Evolutionary conservation across 2,113 vertebrate genomes (phyloP).

Genomic region (Ornithorhynchus anatinus): DNA sequence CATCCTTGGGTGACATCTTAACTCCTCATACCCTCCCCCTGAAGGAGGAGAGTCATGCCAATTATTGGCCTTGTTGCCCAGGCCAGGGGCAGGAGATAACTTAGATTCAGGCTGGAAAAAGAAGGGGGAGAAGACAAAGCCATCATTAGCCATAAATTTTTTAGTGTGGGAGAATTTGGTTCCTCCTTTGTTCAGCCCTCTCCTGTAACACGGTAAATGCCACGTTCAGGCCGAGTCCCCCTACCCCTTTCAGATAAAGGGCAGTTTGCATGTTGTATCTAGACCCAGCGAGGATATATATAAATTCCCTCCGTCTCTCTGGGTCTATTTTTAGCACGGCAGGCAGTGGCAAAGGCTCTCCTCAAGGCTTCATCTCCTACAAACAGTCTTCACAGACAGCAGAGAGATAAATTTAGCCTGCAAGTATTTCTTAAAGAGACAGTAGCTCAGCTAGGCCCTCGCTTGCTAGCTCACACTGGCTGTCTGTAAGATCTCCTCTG

Average conservation of each 20-base stretch:
- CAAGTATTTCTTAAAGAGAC: constrained; percentile 60
- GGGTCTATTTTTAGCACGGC: constrained; percentile 52
- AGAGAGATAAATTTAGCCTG: constrained; percentile 64
- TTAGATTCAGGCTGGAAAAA: too few relatives aligned
- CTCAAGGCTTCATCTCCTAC: constrained; percentile 64
- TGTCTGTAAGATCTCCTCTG: background rate
- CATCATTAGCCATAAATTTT: background rate
- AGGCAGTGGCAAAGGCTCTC: constrained; percentile 61
- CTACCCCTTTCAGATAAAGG: constrained; percentile 25
- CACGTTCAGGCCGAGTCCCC: constrained; percentile 36
- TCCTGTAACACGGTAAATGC: constrained; percentile 48
- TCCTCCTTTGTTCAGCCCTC: constrained; percentile 12
- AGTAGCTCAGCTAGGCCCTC: constrained; percentile 19
- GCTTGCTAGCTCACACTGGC: background rate
- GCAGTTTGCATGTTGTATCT: constrained; percentile 54
- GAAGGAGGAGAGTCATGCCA: background rate
- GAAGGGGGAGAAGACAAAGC: background rate
- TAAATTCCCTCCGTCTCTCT: constrained; percentile 52
- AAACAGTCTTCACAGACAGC: constrained; percentile 63
- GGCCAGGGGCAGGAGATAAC: too few relatives aligned
- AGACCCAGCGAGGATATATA: constrained; percentile 55
- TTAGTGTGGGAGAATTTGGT: background rate
- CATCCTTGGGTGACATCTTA: fast-evolving
- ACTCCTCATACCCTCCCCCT: background rate
- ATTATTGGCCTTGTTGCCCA: too few relatives aligned